phyloP scores from a whole-genome alignment of 2,888 invertebrate genomes.

The Pterobdella sp. region DNA sequence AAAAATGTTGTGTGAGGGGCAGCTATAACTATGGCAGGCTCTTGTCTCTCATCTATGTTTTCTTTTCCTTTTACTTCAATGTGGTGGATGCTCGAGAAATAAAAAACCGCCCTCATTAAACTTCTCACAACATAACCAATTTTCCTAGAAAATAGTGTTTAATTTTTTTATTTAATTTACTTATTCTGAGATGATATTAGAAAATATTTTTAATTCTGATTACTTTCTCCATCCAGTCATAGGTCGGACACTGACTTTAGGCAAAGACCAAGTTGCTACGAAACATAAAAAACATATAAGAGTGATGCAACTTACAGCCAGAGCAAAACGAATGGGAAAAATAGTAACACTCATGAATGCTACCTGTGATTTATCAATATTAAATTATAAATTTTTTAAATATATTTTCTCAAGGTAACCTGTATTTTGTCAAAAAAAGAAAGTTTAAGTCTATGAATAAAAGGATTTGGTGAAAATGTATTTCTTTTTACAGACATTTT shows the following conservation, averaged over 20 bases:
- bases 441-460: conserved; percentile 21
- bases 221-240: conserved; percentile 87
- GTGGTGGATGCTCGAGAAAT: conserved; percentile 72
- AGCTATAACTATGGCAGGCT: conserved; percentile 39
- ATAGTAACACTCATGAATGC: conserved; percentile 74
- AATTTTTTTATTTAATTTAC: background rate
- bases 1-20: conserved; percentile 86
- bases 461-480: conserved; percentile 12
- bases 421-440: conserved; percentile 19
- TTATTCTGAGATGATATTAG: background rate
- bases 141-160: conserved; percentile 38
- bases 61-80: conserved; percentile 65
- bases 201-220: background rate
- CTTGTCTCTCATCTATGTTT: background rate
- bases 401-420: background rate
- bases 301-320: conserved; percentile 68
- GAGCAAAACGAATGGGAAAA: conserved; percentile 67
- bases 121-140: conserved; percentile 42
- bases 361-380: conserved; percentile 59
- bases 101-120: conserved; percentile 58
- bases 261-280: conserved; percentile 71
- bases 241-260: conserved; percentile 69
- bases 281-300: conserved; percentile 77
- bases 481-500: conserved; percentile 5
- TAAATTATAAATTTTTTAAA: conserved; percentile 20